phyloP scores from a whole-genome alignment of 2,113 vertebrate species.

The Centropristis striata region DNA sequence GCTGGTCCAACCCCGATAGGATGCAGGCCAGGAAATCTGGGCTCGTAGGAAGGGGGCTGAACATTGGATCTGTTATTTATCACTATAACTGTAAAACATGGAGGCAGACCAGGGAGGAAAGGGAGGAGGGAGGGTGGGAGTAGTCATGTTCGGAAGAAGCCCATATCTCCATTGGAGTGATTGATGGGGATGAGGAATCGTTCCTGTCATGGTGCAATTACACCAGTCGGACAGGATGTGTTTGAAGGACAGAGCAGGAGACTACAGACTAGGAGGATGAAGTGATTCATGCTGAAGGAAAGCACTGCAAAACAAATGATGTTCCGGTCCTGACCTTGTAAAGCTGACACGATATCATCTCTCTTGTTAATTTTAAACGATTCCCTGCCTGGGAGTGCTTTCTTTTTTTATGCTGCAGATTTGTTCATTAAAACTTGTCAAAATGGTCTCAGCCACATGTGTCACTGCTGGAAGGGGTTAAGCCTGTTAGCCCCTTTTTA shows the following conservation, averaged over 20 bases:
- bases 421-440: constrained; percentile 48
- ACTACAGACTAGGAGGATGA: constrained; percentile 46
- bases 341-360: constrained; percentile 52
- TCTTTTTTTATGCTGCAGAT: constrained; percentile 34
- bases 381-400: constrained; percentile 35
- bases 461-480: constrained; percentile 22
- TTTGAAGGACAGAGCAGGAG: constrained; percentile 76
- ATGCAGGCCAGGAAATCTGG: constrained; percentile 59
- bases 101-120: constrained; percentile 54
- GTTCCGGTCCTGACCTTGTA: constrained; percentile 73
- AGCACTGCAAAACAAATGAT: constrained; percentile 64
- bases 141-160: constrained; percentile 63
- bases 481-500: constrained; percentile 15
- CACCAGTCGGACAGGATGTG: constrained; percentile 68
- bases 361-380: constrained; percentile 65
- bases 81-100: constrained; percentile 62
- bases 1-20: constrained; percentile 60
- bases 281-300: constrained; percentile 59
- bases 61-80: constrained; percentile 73
- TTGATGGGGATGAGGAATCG: constrained; percentile 73
- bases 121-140: constrained; percentile 32
- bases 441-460: constrained; percentile 20
- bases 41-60: constrained; percentile 32
- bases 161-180: constrained; percentile 68
- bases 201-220: constrained; percentile 78